A percentile compares a stretch with the other conserved stretches of the same genome.
phyloP scores from a whole-genome alignment of 2,888 invertebrate genomes.

The Electrophaes corylata region DNA sequence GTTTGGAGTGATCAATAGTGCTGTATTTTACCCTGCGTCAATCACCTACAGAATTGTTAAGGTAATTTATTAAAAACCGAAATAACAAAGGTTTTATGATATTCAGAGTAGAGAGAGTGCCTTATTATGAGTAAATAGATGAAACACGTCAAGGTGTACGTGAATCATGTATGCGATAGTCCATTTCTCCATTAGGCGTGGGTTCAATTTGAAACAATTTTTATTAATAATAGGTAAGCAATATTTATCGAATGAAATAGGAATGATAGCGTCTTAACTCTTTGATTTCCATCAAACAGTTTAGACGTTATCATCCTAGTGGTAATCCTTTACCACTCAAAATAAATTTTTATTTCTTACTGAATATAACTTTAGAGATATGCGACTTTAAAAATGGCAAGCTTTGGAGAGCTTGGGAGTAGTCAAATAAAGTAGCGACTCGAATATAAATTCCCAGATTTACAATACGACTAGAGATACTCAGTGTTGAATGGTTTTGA shows the following conservation, averaged over 20 bases:
- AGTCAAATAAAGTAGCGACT: slow-evolving; percentile 9
- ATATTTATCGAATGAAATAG: not conserved
- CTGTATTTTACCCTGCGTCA: slow-evolving; percentile 91
- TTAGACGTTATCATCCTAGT: no score
- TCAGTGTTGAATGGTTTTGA: slow-evolving; percentile 17
- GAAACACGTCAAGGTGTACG: not conserved
- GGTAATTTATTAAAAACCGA: slow-evolving; percentile 50
- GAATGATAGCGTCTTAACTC: not conserved
- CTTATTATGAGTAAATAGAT: no score
- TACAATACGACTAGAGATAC: slow-evolving; percentile 15
- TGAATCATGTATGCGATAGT: not conserved
- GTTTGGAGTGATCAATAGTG: slow-evolving; percentile 94
- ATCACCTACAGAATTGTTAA: slow-evolving; percentile 80
- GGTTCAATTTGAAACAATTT: no score
- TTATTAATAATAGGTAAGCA: not conserved
- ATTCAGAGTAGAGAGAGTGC: no score
- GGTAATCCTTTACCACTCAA: slow-evolving; percentile 1
- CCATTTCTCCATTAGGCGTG: not conserved
- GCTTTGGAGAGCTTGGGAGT: slow-evolving; percentile 5
- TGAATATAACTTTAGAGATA: not conserved
- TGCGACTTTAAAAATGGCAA: slow-evolving; percentile 4
- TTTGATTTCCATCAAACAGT: no score
- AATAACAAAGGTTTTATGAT: no score
- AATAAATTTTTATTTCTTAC: not conserved
- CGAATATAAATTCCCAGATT: slow-evolving; percentile 16